Evolutionary conservation across 2,888 invertebrate genomes (phyloP).

Genomic region (Osmoderma eremita): DNA sequence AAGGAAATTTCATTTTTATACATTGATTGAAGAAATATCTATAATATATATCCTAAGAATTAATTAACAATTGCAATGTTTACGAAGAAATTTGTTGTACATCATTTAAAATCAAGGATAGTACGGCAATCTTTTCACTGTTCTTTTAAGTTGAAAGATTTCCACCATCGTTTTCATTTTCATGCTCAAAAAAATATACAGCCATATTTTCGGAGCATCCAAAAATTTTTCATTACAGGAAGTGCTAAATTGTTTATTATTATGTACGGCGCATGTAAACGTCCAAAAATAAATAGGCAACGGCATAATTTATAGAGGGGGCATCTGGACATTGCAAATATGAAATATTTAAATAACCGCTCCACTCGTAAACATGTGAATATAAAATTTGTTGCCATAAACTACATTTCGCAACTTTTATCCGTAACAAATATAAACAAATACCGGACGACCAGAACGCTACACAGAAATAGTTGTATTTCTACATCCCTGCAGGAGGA

Average conservation of each 20-base stretch:
- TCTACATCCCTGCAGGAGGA: not conserved
- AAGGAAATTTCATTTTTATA: too few relatives aligned
- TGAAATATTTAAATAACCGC: not conserved
- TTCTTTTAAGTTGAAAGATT: too few relatives aligned
- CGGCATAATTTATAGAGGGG: slow-evolving; percentile 19
- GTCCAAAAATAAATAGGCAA: slow-evolving; percentile 15
- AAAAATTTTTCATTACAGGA: slow-evolving; percentile 17
- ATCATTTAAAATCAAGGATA: too few relatives aligned
- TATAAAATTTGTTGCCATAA: slow-evolving; percentile 8
- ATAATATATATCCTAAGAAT: too few relatives aligned
- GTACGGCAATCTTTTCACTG: too few relatives aligned
- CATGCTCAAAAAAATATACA: too few relatives aligned
- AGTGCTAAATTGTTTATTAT: slow-evolving; percentile 18
- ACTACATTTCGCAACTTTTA: slow-evolving; percentile 7
- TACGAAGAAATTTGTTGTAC: too few relatives aligned
- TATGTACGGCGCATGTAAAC: slow-evolving; percentile 1
- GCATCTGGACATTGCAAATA: slow-evolving; percentile 23
- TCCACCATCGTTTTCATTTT: too few relatives aligned
- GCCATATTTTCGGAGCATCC: too few relatives aligned
- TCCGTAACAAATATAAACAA: slow-evolving; percentile 4
- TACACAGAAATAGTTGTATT: slow-evolving; percentile 5
- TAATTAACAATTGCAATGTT: too few relatives aligned
- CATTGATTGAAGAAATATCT: too few relatives aligned
- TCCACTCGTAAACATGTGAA: slow-evolving; percentile 4
- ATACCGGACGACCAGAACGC: not conserved